Evolutionary conservation across 2,797 vertebrate species (phyloP).

Genomic region (Enteromius unitaeniatus): DNA sequence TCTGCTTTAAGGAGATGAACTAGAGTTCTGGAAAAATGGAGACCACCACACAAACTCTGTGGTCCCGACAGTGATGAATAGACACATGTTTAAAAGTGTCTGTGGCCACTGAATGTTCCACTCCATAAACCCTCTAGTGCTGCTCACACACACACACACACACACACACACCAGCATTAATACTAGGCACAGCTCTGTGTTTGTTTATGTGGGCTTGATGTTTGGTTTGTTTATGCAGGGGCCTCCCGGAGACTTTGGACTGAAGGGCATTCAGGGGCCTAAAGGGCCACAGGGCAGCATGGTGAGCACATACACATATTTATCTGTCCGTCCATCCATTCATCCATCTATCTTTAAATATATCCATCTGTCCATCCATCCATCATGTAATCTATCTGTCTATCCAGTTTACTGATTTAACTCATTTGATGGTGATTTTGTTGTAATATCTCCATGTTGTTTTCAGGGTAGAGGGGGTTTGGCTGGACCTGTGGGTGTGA

Average conservation of each 20-base stretch:
- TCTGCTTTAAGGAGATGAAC: neutral
- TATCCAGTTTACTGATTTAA: neutral
- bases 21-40: constrained; percentile 19
- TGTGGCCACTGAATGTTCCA: constrained; percentile 32
- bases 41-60: neutral
- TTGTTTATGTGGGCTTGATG: constrained; percentile 4
- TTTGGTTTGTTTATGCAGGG: constrained; percentile 77
- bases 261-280: constrained; percentile 91
- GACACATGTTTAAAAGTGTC: constrained; percentile 5
- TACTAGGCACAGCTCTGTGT: constrained; percentile 8
- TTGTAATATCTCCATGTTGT: neutral
- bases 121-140: constrained; percentile 2
- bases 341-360: neutral
- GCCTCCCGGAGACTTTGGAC: constrained; percentile 89
- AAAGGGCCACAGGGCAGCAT: constrained; percentile 88
- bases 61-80: constrained; percentile 21
- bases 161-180: neutral
- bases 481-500: constrained; percentile 85
- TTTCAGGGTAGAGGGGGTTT: constrained; percentile 88
- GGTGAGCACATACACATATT: constrained; percentile 78
- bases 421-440: neutral
- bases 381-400: too few species aligned
- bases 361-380: neutral
- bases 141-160: constrained; percentile 22
- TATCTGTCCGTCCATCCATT: neutral